Conservation (phyloP, 2,888 invertebrate genomes). For the Heliothis peltigera region DNA sequence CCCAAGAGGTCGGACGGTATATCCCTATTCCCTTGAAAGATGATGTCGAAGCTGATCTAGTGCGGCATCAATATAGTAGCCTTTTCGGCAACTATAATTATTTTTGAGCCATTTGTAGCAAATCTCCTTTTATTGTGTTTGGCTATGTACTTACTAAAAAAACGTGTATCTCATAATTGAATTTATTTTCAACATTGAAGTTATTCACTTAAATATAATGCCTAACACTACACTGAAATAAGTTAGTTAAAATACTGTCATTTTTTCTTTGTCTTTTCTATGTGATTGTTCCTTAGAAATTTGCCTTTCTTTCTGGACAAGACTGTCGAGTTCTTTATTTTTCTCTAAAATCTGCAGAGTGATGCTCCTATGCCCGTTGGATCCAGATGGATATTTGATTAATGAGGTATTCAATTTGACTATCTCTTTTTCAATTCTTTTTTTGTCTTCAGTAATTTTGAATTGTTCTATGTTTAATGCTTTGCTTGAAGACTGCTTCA, state of each 20-base stretch:
- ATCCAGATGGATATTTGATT: conserved; percentile 90
- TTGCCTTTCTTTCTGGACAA: conserved; percentile 91
- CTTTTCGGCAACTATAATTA: no score
- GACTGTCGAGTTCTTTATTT: conserved; percentile 90
- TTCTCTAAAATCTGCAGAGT: conserved; percentile 90
- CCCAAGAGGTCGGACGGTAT: no score
- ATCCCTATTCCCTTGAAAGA: no score
- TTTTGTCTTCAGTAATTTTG: conserved; percentile 93
- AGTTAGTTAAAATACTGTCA: conserved; percentile 92
- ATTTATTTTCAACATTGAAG: conserved; percentile 13
- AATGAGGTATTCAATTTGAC: conserved; percentile 91
- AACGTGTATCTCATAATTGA: conserved; percentile 38
- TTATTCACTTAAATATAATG: conserved; percentile 31
- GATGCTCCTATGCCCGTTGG: conserved; percentile 91
- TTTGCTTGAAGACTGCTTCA: conserved; percentile 90
- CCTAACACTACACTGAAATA: conserved; percentile 7
- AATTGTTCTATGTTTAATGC: conserved; percentile 93
- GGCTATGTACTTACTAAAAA: background rate
- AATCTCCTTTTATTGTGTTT: background rate
- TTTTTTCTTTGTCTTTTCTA: conserved; percentile 93
- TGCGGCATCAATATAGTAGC: no score
- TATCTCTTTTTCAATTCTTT: conserved; percentile 92
- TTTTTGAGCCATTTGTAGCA: no score
- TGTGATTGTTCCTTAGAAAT: conserved; percentile 92
- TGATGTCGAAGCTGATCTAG: no score